Base-by-base conservation (phyloP, 1,140 invertebrate genomes). In the Zaprionus lachaisei region DNA sequence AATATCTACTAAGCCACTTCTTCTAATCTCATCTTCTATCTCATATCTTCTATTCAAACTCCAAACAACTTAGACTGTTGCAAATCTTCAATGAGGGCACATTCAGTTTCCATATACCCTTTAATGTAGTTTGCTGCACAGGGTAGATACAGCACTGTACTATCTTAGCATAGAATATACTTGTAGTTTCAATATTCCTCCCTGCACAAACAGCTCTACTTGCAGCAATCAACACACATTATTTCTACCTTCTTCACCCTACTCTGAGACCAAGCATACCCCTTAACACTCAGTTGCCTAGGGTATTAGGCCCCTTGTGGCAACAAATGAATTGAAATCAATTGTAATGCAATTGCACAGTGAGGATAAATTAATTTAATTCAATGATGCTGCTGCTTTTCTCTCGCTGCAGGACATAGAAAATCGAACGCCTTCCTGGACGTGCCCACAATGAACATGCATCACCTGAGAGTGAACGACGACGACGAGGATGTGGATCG, bases 401-500 rank as follows among this genome's bases (percentile, higher is more conserved):
- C 38, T 62, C 1, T 31, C 28, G 14, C 26, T 26, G n/a, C 79
- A 93, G 92, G 80, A 90, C 95, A 95, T 61, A 93, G 95, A 64
- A 96, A 95, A 91, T 96, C 95, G 51, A 95, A 96, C 70, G 96
- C 96, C 24, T 97, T 96, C 93, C 94, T 97, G 58, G 96, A 97
- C 91, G 96, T 97, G n/a, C 96, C 96, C 2, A 94, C 95, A 68
- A 92, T 91, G 90, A 92, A 93, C 78, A 93, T 92, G 84, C 92
- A 93, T 81, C 91, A 93, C 80, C 62, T 94, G 93, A 81, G 92
- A 68, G 93, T 94, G 92, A 89, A 93, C 77, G 93, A 94, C 22
- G 93, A 94, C 26, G 96, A 97, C 80, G 96, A 97, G 82, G 96
- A 97, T 93, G 96, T 96, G 38, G 97, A 97, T 93, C 94, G 97